Evolutionary conservation across 2,888 invertebrate genomes (phyloP), one percentile per base, ranked within the genome.

Genomic region (Hemithea aestivaria): DNA sequence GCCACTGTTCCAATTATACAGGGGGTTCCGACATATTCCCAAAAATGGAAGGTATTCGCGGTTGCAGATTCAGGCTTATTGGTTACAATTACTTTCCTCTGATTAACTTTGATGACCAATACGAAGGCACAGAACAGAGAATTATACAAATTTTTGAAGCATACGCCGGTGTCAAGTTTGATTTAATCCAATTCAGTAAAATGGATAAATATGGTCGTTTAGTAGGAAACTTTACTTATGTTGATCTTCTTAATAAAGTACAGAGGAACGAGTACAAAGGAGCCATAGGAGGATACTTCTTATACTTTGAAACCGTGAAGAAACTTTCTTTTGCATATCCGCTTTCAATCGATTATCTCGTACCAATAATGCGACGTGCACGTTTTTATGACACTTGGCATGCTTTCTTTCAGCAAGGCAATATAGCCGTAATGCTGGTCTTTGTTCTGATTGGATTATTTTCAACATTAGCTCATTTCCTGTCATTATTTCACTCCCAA

Each of bases 191-290:
- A 40, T 56, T 47, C 39, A 35, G 39, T 25, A 51, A 45, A 34
- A 27, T 45, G 6, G 54, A 66, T 29, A 52, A 53, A 35, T 54
- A 60, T 22, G 70, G 68, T 7, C 40, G 30, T n/a, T 30, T 56
- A n/a, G 22, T 48, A 1, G 33, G 42, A 1, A 59, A 60, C 20
- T 51, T 42, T 22, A 43, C 49, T 0, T 38, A 38, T 9, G 43
- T 35, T 1, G 45, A 45, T 2, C 59, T 64, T 48, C 30, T 63
- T 6, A 25, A 43, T 7, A 51, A 50, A 39, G 49, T 69, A 5
- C 27, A 11, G 3, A 31, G 38, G 2, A 53, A 55, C 26, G 47
- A 57, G 40, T 53, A 48, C 2, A 67, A 68, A 40, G 72, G 66
- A 2, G 61, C 52, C 6, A 12, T 63, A 6, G 62, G 62, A 3